Conservation (phyloP, 2,888 invertebrate genomes). For the Poecilus cupreus region DNA sequence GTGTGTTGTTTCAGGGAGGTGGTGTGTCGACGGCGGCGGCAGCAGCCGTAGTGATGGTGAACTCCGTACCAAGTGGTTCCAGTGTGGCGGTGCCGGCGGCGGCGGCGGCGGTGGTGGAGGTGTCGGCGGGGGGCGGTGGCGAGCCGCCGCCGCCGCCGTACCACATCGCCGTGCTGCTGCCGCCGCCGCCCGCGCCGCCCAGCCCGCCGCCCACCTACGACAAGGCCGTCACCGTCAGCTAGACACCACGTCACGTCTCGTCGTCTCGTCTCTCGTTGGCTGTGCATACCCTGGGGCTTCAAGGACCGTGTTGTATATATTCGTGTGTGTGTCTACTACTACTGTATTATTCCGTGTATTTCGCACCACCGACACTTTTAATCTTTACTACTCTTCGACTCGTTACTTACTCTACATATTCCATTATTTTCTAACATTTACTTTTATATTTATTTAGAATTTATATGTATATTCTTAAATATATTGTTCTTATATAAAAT, state of each 20-base stretch:
- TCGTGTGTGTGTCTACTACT: background rate
- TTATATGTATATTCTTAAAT: conserved; percentile 34
- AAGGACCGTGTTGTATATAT: background rate
- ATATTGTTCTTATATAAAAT: conserved; percentile 32
- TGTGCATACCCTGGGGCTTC: background rate
- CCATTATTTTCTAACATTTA: conserved; percentile 36
- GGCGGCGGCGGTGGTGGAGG: conserved; percentile 67
- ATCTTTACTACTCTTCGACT: background rate
- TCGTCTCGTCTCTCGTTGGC: conserved; percentile 22
- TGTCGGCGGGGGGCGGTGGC: background rate
- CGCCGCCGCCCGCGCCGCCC: conserved; percentile 72
- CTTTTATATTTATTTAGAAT: conserved; percentile 26
- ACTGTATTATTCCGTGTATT: background rate
- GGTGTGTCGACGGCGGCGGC: conserved; percentile 32
- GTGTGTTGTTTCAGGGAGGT: too few species aligned
- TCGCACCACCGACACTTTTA: background rate
- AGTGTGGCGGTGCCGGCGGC: conserved; percentile 71
- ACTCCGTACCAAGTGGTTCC: conserved; percentile 70
- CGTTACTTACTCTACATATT: conserved; percentile 4
- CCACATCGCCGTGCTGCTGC: conserved; percentile 87
- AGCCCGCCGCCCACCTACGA: conserved; percentile 85
- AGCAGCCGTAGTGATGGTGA: conserved; percentile 61
- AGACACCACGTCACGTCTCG: background rate
- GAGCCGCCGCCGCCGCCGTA: conserved; percentile 84
- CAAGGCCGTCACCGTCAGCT: conserved; percentile 73